Conservation (phyloP, 2,888 invertebrate genomes). For the Andrena flavipes region DNA sequence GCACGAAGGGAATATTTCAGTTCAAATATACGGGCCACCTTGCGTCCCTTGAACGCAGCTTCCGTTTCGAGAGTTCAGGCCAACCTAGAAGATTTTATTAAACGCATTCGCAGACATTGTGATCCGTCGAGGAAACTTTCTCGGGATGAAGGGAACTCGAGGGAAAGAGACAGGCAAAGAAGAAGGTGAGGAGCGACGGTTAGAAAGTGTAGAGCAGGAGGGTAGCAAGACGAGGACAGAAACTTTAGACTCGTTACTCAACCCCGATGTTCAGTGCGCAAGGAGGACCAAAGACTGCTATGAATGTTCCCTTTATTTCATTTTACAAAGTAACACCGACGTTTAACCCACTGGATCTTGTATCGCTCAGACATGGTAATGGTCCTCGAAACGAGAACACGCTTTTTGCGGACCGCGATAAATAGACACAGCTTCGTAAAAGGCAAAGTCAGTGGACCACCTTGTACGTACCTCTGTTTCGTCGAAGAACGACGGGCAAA, state of each 20-base stretch:
- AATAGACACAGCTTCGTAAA: constrained; percentile 47
- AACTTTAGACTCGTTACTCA: constrained; percentile 68
- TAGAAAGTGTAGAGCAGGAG: constrained; percentile 1
- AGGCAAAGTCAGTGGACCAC: constrained; percentile 16
- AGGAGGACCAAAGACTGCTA: constrained; percentile 55
- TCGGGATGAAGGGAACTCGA: constrained; percentile 32
- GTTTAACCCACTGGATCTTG: constrained; percentile 67
- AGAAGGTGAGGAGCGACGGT: constrained; percentile 34
- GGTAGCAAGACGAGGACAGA: constrained; percentile 40
- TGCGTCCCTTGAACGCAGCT: constrained; percentile 11
- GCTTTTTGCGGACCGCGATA: constrained; percentile 67
- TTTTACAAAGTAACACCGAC: constrained; percentile 70
- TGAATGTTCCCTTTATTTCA: constrained; percentile 77
- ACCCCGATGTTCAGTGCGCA: constrained; percentile 46
- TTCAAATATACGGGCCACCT: constrained; percentile 18
- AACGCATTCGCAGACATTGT: constrained; percentile 58
- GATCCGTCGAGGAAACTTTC: constrained; percentile 60
- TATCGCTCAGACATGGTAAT: constrained; percentile 70
- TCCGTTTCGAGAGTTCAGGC: constrained; percentile 19
- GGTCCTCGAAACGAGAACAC: constrained; percentile 65
- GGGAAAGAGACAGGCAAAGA: constrained; percentile 12
- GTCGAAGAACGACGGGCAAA: constrained; percentile 26
- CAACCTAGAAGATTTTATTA: constrained; percentile 61
- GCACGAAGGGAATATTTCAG: constrained; percentile 7
- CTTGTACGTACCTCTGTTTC: constrained; percentile 24